phyloP scores from a whole-genome alignment of 1,140 invertebrate genomes.

The Bombus breviceps region DNA sequence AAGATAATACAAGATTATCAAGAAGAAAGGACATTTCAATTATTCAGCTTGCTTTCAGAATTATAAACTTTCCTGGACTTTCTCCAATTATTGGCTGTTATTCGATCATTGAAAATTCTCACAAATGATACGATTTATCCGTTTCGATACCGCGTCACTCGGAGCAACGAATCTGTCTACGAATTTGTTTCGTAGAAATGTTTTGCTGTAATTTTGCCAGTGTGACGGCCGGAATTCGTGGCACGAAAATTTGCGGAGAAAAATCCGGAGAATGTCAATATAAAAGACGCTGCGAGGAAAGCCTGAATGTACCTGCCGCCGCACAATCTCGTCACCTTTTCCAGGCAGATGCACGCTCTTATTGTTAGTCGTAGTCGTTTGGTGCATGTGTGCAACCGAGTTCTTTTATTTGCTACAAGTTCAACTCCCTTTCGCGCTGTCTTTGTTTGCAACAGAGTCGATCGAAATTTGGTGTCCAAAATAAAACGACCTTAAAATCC shows the following conservation, averaged over 20 bases:
- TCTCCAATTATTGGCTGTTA: not conserved
- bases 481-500: too few relatives aligned
- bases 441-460: not conserved
- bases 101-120: not conserved
- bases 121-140: not conserved
- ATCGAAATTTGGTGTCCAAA: not conserved
- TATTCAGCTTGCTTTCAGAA: too few relatives aligned
- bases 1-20: too few relatives aligned
- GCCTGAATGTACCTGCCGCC: slow-evolving; percentile 53
- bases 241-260: slow-evolving; percentile 51
- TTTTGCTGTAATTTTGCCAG: slow-evolving; percentile 10
- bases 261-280: slow-evolving; percentile 69
- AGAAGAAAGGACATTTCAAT: too few relatives aligned
- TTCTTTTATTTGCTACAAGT: not conserved
- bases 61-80: too few relatives aligned
- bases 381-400: not conserved
- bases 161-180: too few relatives aligned
- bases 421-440: not conserved
- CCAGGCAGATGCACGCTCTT: not conserved
- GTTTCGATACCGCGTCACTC: not conserved
- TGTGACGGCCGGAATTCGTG: not conserved
- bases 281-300: slow-evolving; percentile 48
- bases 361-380: not conserved
- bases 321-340: slow-evolving; percentile 24
- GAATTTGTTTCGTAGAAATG: not conserved